phyloP scores from a whole-genome alignment of 92 coral and sea anemone species.

The Heliopora coerulea region DNA sequence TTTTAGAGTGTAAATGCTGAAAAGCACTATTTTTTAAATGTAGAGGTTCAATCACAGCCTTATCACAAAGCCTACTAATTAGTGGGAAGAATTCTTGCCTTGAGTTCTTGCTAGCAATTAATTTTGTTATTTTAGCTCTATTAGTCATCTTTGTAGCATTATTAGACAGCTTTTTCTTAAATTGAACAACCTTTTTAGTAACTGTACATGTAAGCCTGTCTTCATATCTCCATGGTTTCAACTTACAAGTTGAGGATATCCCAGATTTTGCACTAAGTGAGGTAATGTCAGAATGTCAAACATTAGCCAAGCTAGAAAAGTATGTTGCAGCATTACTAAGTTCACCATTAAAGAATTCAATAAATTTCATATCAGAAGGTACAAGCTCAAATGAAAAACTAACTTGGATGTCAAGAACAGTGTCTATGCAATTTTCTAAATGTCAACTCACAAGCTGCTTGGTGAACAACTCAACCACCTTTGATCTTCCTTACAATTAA shows the following conservation, averaged over 20 bases:
- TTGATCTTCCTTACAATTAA: constrained; percentile 5
- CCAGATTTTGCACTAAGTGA: background rate
- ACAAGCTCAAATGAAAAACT: background rate
- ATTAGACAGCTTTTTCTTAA: constrained; percentile 2
- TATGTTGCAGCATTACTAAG: constrained; percentile 5
- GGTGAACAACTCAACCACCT: background rate
- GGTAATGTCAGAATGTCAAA: background rate
- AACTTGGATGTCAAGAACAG: background rate
- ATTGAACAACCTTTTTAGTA: constrained; percentile 3
- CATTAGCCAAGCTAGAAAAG: constrained; percentile 27
- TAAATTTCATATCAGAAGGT: constrained; percentile 7
- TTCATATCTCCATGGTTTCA: constrained; percentile 31
- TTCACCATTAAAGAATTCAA: background rate
- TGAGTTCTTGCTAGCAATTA: constrained; percentile 49
- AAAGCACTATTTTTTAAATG: constrained; percentile 45
- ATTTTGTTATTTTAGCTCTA: constrained; percentile 11
- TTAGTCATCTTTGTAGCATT: constrained; percentile 4
- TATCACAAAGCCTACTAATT: constrained; percentile 54
- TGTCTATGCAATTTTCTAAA: background rate
- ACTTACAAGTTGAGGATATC: constrained; percentile 5
- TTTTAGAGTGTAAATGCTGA: constrained; percentile 23
- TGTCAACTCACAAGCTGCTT: constrained; percentile 1
- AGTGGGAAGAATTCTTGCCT: constrained; percentile 60
- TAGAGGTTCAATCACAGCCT: constrained; percentile 45
- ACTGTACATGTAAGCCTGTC: background rate